Evolutionary conservation across 2,113 vertebrate species (phyloP), one percentile per base, ranked within the genome.

Genomic region (Xiphophorus hellerii): DNA sequence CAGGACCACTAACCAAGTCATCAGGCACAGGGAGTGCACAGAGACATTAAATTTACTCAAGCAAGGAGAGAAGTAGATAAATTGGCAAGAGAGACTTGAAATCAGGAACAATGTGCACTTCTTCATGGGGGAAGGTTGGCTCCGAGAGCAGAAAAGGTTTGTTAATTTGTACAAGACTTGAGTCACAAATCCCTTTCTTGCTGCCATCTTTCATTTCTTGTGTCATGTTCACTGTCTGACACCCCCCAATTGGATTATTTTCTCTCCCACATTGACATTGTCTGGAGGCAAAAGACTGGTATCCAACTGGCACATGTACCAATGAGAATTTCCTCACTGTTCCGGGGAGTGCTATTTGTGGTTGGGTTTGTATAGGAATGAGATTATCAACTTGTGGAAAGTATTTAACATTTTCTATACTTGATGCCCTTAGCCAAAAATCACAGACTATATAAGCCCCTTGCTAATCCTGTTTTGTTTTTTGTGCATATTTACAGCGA

Each of bases 1-100:
- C 80, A 85, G 85, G 83, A 81, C 81, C 86, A 78, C 86, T 88
- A 87, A 89, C 81, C 48, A 80, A 86, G 80, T 82, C 79, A 85
- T 84, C 78, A 82, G 74, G 78, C 82, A 80, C 66, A 84, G 27
- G 72, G 31, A 61, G 74, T 7, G 62, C 82, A 76, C 65, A 76
- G 73, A 71, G 82, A 84, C 80, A 74, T 71, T 84, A 74, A 39
- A 87, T 89, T 86, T 77, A 71, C 77, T 84, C 80, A 78, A 69
- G 83, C 42, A 44, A 63, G 67, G 37, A 35, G 44, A 68, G 58
- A 74, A 76, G 74, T 68, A 37, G 70, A 67, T 70, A 66, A 75
- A 83, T 77, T 77, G 60, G 30, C 51, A 48, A 69, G 78, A 62
- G 64, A 17, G 78, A 77, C 69, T 70, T 79, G 62, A 80, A 84